Percentiles rank a stretch among this genome's conserved stretches.
Conservation (phyloP, 2,888 invertebrate species). For the Hesperia comma region DNA sequence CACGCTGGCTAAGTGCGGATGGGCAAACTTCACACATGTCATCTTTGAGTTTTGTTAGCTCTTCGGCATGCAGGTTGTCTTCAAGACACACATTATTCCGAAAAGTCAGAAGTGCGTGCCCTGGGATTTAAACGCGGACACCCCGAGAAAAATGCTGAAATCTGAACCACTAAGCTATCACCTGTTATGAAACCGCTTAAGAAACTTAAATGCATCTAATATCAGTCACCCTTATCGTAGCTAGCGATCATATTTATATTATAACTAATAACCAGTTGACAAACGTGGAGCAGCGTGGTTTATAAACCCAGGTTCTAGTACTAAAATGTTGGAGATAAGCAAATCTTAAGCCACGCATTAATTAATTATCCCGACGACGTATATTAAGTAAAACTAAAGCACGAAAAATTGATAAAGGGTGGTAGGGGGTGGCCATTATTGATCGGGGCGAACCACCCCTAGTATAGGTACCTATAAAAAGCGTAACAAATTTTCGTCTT, state of each 20-base stretch:
- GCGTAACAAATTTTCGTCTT: slow-evolving; percentile 85
- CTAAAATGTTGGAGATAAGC: slow-evolving; percentile 1
- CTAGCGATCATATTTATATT: background rate
- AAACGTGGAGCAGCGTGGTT: background rate
- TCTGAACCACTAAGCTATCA: too few relatives aligned
- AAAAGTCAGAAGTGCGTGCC: too few relatives aligned
- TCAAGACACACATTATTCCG: too few relatives aligned
- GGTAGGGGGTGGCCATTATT: slow-evolving; percentile 69
- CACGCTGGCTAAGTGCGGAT: too few relatives aligned
- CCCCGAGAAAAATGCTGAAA: too few relatives aligned
- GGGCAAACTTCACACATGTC: too few relatives aligned
- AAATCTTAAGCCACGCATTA: slow-evolving; percentile 36
- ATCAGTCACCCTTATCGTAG: background rate
- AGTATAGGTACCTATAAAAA: slow-evolving; percentile 80
- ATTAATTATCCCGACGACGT: slow-evolving; percentile 52
- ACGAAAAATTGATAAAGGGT: slow-evolving; percentile 83
- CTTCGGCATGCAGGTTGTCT: too few relatives aligned
- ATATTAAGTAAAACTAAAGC: slow-evolving; percentile 71
- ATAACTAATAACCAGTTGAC: background rate
- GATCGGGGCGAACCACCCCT: slow-evolving; percentile 70
- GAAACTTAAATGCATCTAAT: background rate
- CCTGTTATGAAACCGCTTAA: too few relatives aligned
- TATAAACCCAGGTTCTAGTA: background rate
- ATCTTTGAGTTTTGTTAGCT: too few relatives aligned
- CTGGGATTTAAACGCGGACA: too few relatives aligned